Percentiles rank a stretch among this genome's conserved stretches.
phyloP scores from a whole-genome alignment of 2,113 vertebrate species.

The Nesogale talazaci region DNA sequence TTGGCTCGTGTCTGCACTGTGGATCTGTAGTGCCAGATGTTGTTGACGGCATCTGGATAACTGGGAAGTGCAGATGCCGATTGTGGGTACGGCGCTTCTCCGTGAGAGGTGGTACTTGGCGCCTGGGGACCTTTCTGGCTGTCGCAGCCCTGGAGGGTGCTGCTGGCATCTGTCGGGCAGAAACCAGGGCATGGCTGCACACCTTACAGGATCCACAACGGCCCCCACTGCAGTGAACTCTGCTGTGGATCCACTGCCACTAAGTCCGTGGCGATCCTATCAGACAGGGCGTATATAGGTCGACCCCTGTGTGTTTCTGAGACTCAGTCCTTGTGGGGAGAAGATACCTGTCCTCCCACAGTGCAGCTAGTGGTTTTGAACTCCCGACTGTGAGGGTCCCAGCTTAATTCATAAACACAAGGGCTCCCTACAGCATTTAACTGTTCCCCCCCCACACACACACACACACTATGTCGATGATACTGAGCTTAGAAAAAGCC shows the following conservation, averaged over 20 bases:
- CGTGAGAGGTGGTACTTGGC: background rate
- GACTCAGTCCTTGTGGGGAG: too few relatives aligned
- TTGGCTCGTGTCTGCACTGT: background rate
- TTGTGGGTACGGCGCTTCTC: background rate
- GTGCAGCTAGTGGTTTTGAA: too few relatives aligned
- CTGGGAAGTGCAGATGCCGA: background rate
- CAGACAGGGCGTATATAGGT: too few relatives aligned
- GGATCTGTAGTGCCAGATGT: background rate
- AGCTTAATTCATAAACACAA: too few relatives aligned
- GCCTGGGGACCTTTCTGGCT: background rate
- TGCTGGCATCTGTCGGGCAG: background rate
- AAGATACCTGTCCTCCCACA: too few relatives aligned
- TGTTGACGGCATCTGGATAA: background rate
- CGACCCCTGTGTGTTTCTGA: too few relatives aligned
- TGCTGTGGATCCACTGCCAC: too few relatives aligned
- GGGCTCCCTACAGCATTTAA: too few relatives aligned
- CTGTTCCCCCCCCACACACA: background rate
- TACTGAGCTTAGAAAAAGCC: background rate
- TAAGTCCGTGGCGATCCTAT: too few relatives aligned
- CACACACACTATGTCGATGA: rapidly evolving
- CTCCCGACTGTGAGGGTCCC: too few relatives aligned
- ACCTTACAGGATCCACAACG: background rate
- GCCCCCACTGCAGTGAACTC: background rate
- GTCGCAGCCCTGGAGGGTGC: background rate
- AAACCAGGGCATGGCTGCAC: background rate